These are phyloP conservation scores for Argya squamiceps DNA, from an alignment of 2,797 vertebrate species.

Conservation along the genomic window DNA sequence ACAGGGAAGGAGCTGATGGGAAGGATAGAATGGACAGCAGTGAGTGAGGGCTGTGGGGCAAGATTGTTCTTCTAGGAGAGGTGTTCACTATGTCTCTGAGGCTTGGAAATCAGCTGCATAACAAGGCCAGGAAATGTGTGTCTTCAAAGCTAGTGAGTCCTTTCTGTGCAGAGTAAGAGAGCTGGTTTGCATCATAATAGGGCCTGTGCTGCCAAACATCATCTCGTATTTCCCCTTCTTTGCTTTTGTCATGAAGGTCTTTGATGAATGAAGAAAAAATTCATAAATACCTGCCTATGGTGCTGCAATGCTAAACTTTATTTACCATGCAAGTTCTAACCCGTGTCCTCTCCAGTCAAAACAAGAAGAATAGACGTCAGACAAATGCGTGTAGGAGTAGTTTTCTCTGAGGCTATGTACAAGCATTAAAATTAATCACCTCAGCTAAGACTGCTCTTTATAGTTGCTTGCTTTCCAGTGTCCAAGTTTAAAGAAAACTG, in stretches of 20 bases:
- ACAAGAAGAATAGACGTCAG: constrained; percentile 39
- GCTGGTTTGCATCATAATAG: background rate
- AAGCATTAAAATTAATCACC: constrained; percentile 36
- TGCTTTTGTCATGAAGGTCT: background rate
- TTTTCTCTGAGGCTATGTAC: constrained; percentile 49
- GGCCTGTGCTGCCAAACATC: background rate
- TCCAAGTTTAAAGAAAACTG: constrained; percentile 13
- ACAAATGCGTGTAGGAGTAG: background rate
- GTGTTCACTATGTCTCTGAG: background rate
- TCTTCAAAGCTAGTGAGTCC: background rate
- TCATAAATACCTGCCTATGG: background rate
- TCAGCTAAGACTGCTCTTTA: constrained; percentile 6
- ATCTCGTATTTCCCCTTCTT: background rate
- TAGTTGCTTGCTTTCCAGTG: background rate
- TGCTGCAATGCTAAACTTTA: background rate
- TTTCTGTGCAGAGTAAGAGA: background rate
- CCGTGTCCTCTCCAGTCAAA: constrained; percentile 41
- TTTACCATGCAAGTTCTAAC: constrained; percentile 25
- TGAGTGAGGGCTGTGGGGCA: background rate
- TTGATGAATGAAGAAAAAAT: background rate
- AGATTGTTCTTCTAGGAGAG: background rate
- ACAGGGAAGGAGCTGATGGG: background rate
- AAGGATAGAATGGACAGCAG: background rate
- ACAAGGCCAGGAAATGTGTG: background rate
- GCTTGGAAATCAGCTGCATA: background rate